Evolutionary conservation across 2,888 invertebrate species (phyloP).

Genomic region (Agrypnus murinus): DNA sequence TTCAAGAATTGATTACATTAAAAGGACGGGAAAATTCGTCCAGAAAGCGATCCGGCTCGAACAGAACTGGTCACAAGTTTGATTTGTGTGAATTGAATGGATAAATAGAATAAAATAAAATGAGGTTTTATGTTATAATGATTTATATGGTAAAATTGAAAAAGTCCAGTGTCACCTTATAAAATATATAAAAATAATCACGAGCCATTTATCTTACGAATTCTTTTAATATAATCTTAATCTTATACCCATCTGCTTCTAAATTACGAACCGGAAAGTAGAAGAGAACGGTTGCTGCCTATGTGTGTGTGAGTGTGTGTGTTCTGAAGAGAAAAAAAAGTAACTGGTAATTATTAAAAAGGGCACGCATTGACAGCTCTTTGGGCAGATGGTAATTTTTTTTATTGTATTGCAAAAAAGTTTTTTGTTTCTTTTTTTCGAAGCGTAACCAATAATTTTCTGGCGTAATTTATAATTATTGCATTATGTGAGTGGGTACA

Average conservation of each 20-base stretch:
- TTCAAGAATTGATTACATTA: background rate
- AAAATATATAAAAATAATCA: conserved; percentile 51
- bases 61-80: conserved; percentile 48
- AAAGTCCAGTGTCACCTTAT: conserved; percentile 49
- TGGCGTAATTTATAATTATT: conserved; percentile 45
- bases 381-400: conserved; percentile 36
- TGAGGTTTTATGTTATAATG: conserved; percentile 48
- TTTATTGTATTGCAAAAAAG: conserved; percentile 18
- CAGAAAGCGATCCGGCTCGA: conserved; percentile 30
- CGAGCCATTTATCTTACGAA: conserved; percentile 45
- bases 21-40: conserved; percentile 22
- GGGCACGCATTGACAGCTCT: conserved; percentile 28
- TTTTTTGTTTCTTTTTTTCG: conserved; percentile 23
- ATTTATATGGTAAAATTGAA: conserved; percentile 52
- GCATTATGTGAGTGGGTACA: conserved; percentile 17
- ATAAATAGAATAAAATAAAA: conserved; percentile 49
- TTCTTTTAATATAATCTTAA: conserved; percentile 50
- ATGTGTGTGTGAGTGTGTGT: too few species aligned
- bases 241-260: conserved; percentile 43
- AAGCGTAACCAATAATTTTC: conserved; percentile 48
- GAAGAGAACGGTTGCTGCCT: conserved; percentile 24
- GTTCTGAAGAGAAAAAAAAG: conserved; percentile 17
- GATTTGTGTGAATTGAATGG: conserved; percentile 53
- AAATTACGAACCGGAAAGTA: conserved; percentile 41
- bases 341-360: conserved; percentile 31